A percentile compares a stretch with the other conserved stretches of the same genome.
phyloP scores from a whole-genome alignment of 2,797 vertebrate species.

The Varecia variegata region DNA sequence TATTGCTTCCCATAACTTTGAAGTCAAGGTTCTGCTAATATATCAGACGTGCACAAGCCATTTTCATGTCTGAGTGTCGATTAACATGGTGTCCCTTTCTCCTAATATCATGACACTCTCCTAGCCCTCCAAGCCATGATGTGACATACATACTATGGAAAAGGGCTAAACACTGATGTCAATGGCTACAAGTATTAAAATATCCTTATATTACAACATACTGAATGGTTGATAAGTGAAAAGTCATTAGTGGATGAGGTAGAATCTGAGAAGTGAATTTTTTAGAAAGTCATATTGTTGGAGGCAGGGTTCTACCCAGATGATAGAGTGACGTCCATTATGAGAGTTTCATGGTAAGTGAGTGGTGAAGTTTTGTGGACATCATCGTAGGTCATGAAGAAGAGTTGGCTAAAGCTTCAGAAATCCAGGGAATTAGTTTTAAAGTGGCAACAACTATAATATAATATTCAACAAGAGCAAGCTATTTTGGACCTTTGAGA shows the following conservation, averaged over 20 bases:
- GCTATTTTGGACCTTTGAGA: neutral
- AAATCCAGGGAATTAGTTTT: neutral
- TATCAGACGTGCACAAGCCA: neutral
- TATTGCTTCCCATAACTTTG: constrained; percentile 28
- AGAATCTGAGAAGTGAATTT: constrained; percentile 6
- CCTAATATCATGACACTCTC: neutral
- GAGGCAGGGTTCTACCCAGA: neutral
- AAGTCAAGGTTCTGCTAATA: constrained; percentile 51
- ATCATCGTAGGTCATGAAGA: neutral
- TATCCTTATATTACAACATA: neutral
- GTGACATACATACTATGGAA: neutral
- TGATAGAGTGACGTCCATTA: neutral
- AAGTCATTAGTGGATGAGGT: neutral
- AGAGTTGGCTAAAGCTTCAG: neutral
- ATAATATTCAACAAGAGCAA: neutral
- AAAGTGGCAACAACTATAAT: neutral
- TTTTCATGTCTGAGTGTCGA: neutral
- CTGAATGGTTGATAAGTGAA: neutral
- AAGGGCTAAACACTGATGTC: neutral
- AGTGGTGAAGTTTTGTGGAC: neutral
- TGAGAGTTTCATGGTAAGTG: neutral
- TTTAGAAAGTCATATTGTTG: neutral
- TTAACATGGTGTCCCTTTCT: neutral
- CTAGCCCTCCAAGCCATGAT: neutral
- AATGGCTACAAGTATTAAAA: neutral